phyloP scores from a whole-genome alignment of 2,113 vertebrate species.

The Bungarus multicinctus region DNA sequence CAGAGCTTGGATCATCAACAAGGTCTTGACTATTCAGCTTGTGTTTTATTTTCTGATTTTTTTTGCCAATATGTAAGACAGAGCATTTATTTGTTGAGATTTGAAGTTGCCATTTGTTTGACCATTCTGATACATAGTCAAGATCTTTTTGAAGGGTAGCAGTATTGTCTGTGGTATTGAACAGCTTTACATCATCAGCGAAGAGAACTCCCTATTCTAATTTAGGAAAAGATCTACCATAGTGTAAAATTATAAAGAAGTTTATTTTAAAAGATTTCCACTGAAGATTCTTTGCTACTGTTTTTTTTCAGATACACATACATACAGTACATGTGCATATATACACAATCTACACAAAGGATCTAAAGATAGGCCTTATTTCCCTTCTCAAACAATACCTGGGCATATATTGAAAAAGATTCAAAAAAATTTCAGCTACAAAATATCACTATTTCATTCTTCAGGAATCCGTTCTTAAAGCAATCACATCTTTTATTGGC shows the following conservation, averaged over 20 bases:
- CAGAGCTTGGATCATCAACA: too few relatives aligned
- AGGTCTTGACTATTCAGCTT: too few relatives aligned
- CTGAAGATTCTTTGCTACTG: conserved; percentile 23
- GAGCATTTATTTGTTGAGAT: too few relatives aligned
- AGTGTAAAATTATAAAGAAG: conserved; percentile 4
- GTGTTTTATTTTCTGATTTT: too few relatives aligned
- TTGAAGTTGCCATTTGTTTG: too few relatives aligned
- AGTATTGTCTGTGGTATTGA: too few relatives aligned
- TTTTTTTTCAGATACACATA: background rate
- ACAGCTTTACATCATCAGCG: too few relatives aligned
- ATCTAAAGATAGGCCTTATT: background rate
- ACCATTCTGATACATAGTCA: too few relatives aligned
- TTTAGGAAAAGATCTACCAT: conserved; percentile 23
- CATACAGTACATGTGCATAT: background rate
- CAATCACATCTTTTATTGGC: background rate
- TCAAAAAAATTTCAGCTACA: background rate
- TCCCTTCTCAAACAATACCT: background rate
- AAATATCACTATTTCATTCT: background rate
- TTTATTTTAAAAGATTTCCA: conserved; percentile 28
- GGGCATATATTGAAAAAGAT: background rate
- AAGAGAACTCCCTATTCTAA: conserved; percentile 21
- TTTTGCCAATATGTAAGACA: too few relatives aligned
- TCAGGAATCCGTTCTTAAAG: background rate
- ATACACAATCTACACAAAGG: background rate
- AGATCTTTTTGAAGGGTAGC: too few relatives aligned